Evolutionary conservation across 2,888 invertebrate species (phyloP).

Genomic region (Caenorhabditis virilis): DNA sequence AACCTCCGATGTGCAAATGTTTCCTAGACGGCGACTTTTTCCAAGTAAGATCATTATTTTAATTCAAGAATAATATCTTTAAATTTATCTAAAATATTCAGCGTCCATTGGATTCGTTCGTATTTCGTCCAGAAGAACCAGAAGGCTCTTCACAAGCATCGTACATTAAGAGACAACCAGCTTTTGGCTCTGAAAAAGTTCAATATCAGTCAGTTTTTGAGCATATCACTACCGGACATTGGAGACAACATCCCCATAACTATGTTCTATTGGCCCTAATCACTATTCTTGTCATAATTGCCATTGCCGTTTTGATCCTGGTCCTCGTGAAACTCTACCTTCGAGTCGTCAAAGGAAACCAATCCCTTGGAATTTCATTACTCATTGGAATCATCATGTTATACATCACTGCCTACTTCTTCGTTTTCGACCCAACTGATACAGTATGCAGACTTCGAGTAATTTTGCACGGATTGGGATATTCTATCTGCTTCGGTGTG

Average conservation of each 20-base stretch:
- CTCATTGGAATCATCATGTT: slow-evolving; percentile 63
- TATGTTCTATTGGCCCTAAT: slow-evolving; percentile 57
- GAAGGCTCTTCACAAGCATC: slow-evolving; percentile 31
- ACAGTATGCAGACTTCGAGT: slow-evolving; percentile 54
- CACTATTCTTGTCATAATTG: slow-evolving; percentile 48
- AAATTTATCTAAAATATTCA: slow-evolving; percentile 12
- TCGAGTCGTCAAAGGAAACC: slow-evolving; percentile 65
- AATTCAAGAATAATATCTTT: not conserved
- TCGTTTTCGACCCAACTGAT: slow-evolving; percentile 62
- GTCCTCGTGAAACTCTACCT: slow-evolving; percentile 60
- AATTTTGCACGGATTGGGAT: slow-evolving; percentile 58
- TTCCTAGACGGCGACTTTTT: slow-evolving; percentile 62
- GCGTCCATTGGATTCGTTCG: slow-evolving; percentile 51
- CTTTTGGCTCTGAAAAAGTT: slow-evolving; percentile 47
- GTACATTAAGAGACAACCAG: slow-evolving; percentile 57
- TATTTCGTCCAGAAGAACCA: slow-evolving; percentile 27
- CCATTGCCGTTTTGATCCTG: slow-evolving; percentile 52
- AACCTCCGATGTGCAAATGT: slow-evolving; percentile 67
- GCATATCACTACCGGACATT: slow-evolving; percentile 53
- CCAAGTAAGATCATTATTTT: no score
- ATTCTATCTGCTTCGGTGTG: slow-evolving; percentile 66
- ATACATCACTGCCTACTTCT: slow-evolving; percentile 63
- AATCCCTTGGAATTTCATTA: slow-evolving; percentile 66
- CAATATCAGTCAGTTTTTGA: slow-evolving; percentile 52
- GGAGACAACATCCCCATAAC: slow-evolving; percentile 55